Conservation (phyloP, 2,888 invertebrate species). For the Leptothorax acervorum region DNA sequence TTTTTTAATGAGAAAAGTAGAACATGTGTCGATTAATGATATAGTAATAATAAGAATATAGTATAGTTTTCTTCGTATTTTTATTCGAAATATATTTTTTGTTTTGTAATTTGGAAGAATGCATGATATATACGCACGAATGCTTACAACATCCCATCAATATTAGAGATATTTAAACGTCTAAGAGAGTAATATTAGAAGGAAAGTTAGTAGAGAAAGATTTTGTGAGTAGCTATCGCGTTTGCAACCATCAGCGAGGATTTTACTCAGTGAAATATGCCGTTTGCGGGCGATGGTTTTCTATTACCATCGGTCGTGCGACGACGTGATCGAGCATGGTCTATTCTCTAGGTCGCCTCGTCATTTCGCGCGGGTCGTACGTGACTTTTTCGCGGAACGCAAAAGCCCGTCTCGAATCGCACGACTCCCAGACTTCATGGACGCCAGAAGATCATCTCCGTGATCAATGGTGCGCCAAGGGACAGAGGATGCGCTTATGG, state of each 20-base stretch:
- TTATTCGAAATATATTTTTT: neutral
- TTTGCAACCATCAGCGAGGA: neutral
- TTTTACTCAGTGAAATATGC: neutral
- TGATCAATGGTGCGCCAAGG: conserved; percentile 77
- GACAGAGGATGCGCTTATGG: conserved; percentile 70
- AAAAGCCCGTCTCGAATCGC: conserved; percentile 73
- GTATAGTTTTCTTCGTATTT: no score
- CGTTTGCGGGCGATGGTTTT: conserved; percentile 11
- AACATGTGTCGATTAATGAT: neutral
- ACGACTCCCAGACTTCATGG: conserved; percentile 76
- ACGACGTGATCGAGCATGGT: conserved; percentile 9
- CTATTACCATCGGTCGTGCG: conserved; percentile 22
- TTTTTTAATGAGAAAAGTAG: neutral
- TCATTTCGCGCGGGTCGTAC: conserved; percentile 30
- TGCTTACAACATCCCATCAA: neutral
- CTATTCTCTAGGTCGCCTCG: conserved; percentile 18
- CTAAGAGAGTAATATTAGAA: conserved; percentile 5
- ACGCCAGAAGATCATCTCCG: conserved; percentile 78
- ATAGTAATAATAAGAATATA: neutral
- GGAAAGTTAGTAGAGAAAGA: neutral
- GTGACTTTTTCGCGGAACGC: conserved; percentile 73
- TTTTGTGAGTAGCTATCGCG: neutral
- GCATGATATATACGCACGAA: neutral
- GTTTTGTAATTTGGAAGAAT: neutral
- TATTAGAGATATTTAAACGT: neutral